Conservation (phyloP, 2,888 invertebrate species). For the Meteorus cinctellus region DNA sequence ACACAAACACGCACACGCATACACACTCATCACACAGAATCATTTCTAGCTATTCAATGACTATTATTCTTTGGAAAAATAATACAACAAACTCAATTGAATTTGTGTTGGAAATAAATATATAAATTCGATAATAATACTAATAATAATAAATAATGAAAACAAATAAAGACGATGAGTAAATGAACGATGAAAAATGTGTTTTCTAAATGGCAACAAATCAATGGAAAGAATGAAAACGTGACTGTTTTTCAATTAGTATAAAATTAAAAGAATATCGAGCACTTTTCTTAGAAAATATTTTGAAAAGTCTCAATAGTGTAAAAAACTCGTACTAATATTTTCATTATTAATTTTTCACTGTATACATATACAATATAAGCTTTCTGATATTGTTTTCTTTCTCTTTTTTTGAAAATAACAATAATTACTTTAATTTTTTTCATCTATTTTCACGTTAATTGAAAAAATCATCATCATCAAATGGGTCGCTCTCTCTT, state of each 20-base stretch:
- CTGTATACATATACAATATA: constrained; percentile 17
- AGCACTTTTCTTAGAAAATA: constrained; percentile 11
- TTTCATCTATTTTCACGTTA: constrained; percentile 8
- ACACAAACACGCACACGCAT: not conserved
- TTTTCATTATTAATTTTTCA: not conserved
- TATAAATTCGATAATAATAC: not conserved
- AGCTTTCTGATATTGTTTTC: constrained; percentile 5
- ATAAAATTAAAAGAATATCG: constrained; percentile 12
- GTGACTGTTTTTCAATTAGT: not conserved
- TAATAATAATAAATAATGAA: not conserved
- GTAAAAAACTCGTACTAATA: constrained; percentile 12
- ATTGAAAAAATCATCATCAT: constrained; percentile 89
- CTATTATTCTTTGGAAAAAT: not conserved
- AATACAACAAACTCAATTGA: not conserved
- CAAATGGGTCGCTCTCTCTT: constrained; percentile 90
- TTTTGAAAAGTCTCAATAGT: constrained; percentile 26
- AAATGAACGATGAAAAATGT: not conserved
- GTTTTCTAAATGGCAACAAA: not conserved
- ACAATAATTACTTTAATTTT: constrained; percentile 18
- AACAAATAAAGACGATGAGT: not conserved
- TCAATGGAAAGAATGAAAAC: not conserved
- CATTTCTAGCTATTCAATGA: not conserved
- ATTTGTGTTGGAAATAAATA: not conserved
- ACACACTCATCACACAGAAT: constrained; percentile 1
- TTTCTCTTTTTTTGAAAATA: constrained; percentile 6